Conservation (phyloP, 2,888 invertebrate genomes). For the Suillia variegata region DNA sequence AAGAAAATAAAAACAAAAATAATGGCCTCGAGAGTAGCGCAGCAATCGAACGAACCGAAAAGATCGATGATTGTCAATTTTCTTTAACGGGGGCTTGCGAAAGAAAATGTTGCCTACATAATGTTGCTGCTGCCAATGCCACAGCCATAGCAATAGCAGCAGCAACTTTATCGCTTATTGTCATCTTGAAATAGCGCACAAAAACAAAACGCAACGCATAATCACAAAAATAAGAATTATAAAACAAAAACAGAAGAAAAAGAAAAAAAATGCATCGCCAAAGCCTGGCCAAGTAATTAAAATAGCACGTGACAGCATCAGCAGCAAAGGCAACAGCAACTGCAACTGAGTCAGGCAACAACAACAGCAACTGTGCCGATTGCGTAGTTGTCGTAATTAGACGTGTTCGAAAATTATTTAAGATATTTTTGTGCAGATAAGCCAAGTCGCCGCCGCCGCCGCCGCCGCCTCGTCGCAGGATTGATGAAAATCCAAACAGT, state of each 20-base stretch:
- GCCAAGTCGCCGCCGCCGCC: too few relatives aligned
- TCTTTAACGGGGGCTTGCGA: constrained; percentile 20
- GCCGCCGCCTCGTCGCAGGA: background rate
- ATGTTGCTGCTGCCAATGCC: background rate
- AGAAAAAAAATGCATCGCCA: too few relatives aligned
- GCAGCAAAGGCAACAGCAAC: too few relatives aligned
- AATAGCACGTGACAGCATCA: constrained; percentile 10
- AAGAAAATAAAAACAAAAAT: too few relatives aligned
- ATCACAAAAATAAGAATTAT: background rate
- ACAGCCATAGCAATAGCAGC: constrained; percentile 8
- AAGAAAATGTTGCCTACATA: constrained; percentile 19
- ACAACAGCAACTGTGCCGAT: background rate
- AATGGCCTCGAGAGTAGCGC: background rate
- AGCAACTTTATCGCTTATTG: constrained; percentile 12
- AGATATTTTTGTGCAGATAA: background rate
- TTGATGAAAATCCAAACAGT: constrained; percentile 2
- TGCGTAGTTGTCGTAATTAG: background rate
- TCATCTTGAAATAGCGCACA: constrained; percentile 4
- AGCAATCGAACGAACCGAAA: constrained; percentile 7
- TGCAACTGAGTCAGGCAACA: too few relatives aligned
- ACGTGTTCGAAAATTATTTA: background rate
- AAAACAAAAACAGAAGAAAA: too few relatives aligned
- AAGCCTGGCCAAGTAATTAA: background rate
- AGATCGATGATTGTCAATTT: constrained; percentile 55
- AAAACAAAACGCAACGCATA: background rate